phyloP scores from a whole-genome alignment of 2,797 vertebrate genomes.

The Emys orbicularis region DNA sequence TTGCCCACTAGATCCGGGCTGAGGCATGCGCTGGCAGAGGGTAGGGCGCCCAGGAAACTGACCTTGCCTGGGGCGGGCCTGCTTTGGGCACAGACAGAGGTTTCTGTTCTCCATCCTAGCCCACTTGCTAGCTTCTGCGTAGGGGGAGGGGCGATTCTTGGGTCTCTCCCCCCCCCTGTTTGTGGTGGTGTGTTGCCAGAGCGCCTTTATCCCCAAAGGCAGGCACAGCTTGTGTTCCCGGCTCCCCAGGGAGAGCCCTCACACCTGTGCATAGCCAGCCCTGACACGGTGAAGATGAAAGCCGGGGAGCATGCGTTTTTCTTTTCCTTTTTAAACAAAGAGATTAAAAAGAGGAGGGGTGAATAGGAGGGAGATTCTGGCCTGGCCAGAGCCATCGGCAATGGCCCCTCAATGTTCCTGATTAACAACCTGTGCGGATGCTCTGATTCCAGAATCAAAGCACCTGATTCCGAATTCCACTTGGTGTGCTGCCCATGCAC shows the following conservation, averaged over 20 bases:
- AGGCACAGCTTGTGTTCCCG: not conserved
- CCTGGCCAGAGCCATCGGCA: not conserved
- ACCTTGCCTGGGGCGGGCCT: not conserved
- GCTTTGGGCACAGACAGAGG: not conserved
- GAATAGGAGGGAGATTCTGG: not conserved
- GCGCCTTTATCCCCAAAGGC: not conserved
- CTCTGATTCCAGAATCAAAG: not conserved
- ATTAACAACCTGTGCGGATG: not conserved
- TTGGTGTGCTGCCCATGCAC: not conserved
- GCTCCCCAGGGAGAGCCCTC: not conserved
- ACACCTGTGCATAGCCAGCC: not conserved
- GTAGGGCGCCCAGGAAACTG: too few species aligned
- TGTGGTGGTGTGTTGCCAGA: not conserved
- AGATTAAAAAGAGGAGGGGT: not conserved
- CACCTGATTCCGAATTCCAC: not conserved
- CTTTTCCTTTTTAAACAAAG: not conserved
- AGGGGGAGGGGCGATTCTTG: not conserved
- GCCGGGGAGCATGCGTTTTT: not conserved
- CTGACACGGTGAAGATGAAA: constrained; percentile 55
- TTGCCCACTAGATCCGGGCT: not conserved
- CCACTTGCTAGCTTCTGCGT: not conserved
- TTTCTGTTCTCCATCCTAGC: too few species aligned
- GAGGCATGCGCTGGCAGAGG: too few species aligned
- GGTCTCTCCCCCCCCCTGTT: too few species aligned
- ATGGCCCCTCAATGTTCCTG: not conserved